Percentiles rank a stretch among this genome's conserved stretches.
These are phyloP conservation scores for Cacatua alba DNA, from an alignment of 2,113 vertebrate genomes.

Conservation along the genomic window DNA sequence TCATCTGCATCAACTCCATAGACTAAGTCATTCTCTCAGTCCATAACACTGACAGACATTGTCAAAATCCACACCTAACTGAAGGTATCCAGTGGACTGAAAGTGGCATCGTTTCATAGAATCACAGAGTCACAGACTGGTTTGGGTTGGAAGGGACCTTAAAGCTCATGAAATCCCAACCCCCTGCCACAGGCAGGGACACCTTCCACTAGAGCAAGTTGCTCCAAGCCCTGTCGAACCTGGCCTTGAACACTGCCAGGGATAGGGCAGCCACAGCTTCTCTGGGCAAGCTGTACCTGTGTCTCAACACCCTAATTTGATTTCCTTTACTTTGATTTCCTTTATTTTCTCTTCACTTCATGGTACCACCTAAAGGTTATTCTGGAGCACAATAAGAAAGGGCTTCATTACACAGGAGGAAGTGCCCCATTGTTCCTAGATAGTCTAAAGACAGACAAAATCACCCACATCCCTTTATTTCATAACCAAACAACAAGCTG, in stretches of 20 bases:
- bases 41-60: fast-evolving
- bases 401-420: background rate
- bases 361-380: background rate
- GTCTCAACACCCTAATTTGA: background rate
- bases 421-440: background rate
- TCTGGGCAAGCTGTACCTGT: background rate
- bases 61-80: fast-evolving
- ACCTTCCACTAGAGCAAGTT: background rate
- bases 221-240: background rate
- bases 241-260: background rate
- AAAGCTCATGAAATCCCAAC: background rate
- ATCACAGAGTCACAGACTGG: background rate
- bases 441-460: background rate
- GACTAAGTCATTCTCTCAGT: background rate
- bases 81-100: background rate
- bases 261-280: background rate
- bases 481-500: background rate
- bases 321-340: background rate
- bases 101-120: background rate
- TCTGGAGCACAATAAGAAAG: background rate
- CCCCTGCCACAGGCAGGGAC: background rate
- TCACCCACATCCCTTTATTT: background rate
- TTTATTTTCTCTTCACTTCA: background rate
- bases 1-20: background rate
- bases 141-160: background rate